Base-by-base conservation (phyloP, 2,113 vertebrate genomes). In the Catagonus wagneri region DNA sequence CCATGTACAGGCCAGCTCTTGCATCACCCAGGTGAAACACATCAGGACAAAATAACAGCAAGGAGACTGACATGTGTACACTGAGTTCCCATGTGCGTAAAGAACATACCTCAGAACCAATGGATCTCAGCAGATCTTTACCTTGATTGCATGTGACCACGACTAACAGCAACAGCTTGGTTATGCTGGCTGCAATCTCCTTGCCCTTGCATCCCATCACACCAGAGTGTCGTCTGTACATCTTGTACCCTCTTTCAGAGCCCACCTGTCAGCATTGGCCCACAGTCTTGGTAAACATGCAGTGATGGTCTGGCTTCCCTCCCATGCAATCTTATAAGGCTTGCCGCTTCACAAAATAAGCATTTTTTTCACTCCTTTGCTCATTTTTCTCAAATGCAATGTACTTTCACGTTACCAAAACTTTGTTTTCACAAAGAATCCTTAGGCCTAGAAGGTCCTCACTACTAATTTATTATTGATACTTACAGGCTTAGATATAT, bases 41-140 rank as follows among this genome's bases (percentile, higher is more conserved):
- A 89, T 93, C 29, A 83, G 87, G 65, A 79, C 36, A 92, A 74
- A 93, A 36, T 86, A 65, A 93, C 19, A 68, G 22, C 14, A 56
- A 83, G 58, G 52, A 65, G 39, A 79, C 63, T 91, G 69, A 39
- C 5, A 0, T 52, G 27, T 75, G 34, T 78, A 25, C 32, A 17
- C 75, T 52, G 17, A 96, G 89, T 90, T 93, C 54, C 29, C 75
- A 7, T 13, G 19, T 60, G 83, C 74, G 93, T 89, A 79, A 97
- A 97, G 68, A 95, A 89, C 50, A 56, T 23, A 79, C 90, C 85
- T 94, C 91, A 84, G 78, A 90, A 93, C 89, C 87, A 27, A 58
- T 54, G 22, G 23, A 66, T 72, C 89, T 98, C 98, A 98, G 98
- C 98, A 98, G 98, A 98, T 98, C 88, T 2, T 0, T 63, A 66